Percentiles rank a stretch among this genome's conserved stretches.
These are phyloP conservation scores for Ceratotherium simum DNA, from an alignment of 2,113 vertebrate species.

Conservation along the genomic window DNA sequence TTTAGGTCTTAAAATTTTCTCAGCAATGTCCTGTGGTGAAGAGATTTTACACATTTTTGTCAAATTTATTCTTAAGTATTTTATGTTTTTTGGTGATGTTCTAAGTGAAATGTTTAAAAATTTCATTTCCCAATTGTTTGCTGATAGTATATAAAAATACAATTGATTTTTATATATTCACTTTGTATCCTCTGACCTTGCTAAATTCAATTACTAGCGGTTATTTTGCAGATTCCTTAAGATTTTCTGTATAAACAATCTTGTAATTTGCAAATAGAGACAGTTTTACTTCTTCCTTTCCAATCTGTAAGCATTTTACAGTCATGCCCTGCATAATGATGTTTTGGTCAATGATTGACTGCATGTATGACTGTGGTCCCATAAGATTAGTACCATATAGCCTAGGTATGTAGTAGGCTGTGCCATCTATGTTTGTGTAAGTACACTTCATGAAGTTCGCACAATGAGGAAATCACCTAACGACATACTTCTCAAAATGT, in stretches of 20 bases:
- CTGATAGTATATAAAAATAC: neutral
- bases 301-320: neutral
- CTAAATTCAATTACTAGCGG: neutral
- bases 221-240: neutral
- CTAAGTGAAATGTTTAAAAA: neutral
- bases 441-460: too few relatives aligned
- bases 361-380: too few relatives aligned
- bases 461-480: too few relatives aligned
- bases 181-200: neutral
- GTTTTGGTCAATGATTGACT: too few relatives aligned
- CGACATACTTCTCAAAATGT: too few relatives aligned
- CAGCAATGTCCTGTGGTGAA: neutral
- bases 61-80: neutral
- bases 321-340: too few relatives aligned
- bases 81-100: neutral
- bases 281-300: neutral
- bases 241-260: neutral
- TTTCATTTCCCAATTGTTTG: neutral
- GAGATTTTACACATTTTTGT: neutral
- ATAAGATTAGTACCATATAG: too few relatives aligned
- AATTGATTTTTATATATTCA: neutral
- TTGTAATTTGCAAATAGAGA: neutral
- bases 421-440: too few relatives aligned
- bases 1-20: neutral
- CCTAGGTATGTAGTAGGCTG: too few relatives aligned